Conservation (phyloP, 2,888 invertebrate species). For the Xylota sylvarum region DNA sequence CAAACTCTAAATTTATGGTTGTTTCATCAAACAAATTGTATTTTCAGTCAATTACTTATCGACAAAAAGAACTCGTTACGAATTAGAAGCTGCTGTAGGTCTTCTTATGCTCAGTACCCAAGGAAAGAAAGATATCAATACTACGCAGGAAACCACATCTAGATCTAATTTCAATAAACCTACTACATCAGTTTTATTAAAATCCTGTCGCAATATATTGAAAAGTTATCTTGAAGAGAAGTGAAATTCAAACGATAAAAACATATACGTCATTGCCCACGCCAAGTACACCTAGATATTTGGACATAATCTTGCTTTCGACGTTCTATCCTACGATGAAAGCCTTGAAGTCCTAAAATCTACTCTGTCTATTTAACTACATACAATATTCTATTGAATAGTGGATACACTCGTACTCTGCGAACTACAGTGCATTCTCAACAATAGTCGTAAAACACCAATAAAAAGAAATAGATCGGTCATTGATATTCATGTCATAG, state of each 20-base stretch:
- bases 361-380: not conserved
- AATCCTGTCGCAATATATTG: conserved; percentile 80
- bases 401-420: not conserved
- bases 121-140: conserved; percentile 78
- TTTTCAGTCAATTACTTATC: conserved; percentile 35
- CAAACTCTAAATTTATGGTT: no score
- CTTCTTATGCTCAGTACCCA: conserved; percentile 79
- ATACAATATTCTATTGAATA: not conserved
- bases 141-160: conserved; percentile 51
- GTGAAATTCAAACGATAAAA: no score
- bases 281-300: no score
- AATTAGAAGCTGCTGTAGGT: conserved; percentile 79
- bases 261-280: no score
- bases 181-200: conserved; percentile 69
- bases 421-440: not conserved
- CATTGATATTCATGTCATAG: conserved; percentile 18
- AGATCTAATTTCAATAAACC: not conserved
- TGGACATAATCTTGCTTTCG: not conserved
- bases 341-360: not conserved
- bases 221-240: conserved; percentile 78
- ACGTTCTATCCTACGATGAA: no score
- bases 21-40: not conserved
- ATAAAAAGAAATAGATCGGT: conserved; percentile 4
- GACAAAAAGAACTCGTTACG: conserved; percentile 31
- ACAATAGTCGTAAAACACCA: not conserved